These are phyloP conservation scores for Sturnus vulgaris DNA, from an alignment of 2,113 vertebrate genomes.

Conservation along the genomic window DNA sequence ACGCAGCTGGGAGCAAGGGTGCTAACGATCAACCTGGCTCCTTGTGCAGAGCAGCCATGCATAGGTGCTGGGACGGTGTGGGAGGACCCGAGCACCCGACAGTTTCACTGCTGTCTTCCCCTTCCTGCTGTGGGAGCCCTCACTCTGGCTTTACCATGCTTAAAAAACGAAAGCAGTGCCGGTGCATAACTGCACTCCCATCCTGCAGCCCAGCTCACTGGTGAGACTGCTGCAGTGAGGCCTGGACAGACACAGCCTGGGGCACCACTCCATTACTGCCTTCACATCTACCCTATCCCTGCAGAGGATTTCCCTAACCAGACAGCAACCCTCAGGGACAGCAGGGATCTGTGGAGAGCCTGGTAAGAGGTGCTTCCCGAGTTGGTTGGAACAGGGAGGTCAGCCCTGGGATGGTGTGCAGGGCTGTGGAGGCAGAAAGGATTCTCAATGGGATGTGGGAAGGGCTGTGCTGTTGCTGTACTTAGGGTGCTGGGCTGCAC, in stretches of 20 bases:
- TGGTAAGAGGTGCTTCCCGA: not conserved
- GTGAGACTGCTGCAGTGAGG: fast-evolving
- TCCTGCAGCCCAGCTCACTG: not conserved
- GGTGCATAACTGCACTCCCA: fast-evolving
- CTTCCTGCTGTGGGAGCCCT: not conserved
- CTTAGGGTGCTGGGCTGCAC: not conserved
- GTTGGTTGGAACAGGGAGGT: fast-evolving
- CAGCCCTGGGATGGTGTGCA: not conserved
- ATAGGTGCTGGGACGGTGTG: not conserved
- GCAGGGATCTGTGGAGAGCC: fast-evolving
- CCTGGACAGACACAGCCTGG: not conserved
- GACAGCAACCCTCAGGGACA: not conserved
- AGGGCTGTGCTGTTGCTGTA: not conserved
- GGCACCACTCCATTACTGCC: not conserved
- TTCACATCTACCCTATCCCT: not conserved
- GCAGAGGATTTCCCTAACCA: not conserved
- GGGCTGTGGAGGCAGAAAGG: fast-evolving
- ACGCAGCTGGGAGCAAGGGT: fast-evolving
- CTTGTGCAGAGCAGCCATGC: not conserved
- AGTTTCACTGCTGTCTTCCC: not conserved
- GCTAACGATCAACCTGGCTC: not conserved
- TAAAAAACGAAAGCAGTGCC: not conserved
- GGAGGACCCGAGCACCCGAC: not conserved
- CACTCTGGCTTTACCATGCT: not conserved
- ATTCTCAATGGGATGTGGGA: not conserved